These are phyloP conservation scores for silkworm (Bombyx mori) DNA, from an alignment of 1,140 invertebrate species.

Conservation along the genomic window ASM3026992v2 NC_085124.1:9186501-9187000, in stretches of 20 bases:
- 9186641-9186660: slow-evolving; percentile 13
- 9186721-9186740: slow-evolving; percentile 32
- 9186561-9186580: slow-evolving; percentile 7
- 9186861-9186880: too few species aligned
- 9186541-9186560: too few species aligned
- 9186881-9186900: too few species aligned
- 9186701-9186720: slow-evolving; percentile 50
- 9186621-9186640: slow-evolving; percentile 42
- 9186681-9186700: slow-evolving; percentile 59
- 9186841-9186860: too few species aligned
- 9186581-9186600: slow-evolving; percentile 39
- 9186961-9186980: too few species aligned
- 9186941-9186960: too few species aligned
- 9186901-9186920: too few species aligned
- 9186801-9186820: background rate
- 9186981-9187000: too few species aligned
- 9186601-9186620: slow-evolving; percentile 34
- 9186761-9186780: slow-evolving; percentile 44
- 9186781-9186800: slow-evolving; percentile 11
- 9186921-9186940: too few species aligned
- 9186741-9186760: slow-evolving; percentile 39
- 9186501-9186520: too few species aligned
- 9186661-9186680: slow-evolving; percentile 46
- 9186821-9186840: too few species aligned
- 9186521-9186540: too few species aligned